Evolutionary conservation across 2,113 vertebrate genomes (phyloP).

Genomic region (Cynocephalus volans): DNA sequence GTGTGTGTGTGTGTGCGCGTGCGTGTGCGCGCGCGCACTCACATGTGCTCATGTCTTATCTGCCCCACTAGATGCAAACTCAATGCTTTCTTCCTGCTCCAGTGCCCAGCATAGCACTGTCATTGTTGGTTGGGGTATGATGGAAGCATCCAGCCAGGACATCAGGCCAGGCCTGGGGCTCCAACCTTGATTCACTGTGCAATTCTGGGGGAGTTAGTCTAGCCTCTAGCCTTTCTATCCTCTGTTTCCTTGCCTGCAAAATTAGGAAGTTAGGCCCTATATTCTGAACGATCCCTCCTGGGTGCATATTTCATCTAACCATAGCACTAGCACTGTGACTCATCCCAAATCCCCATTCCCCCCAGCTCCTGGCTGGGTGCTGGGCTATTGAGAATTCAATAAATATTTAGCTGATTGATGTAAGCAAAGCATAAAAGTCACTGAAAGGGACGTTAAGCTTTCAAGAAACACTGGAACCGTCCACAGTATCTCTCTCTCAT

Average conservation of each 20-base stretch:
- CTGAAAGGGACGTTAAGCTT: conserved; percentile 70
- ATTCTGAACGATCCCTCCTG: not conserved
- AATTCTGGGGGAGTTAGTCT: not conserved
- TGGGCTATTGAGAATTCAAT: conserved; percentile 67
- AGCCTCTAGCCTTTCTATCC: not conserved
- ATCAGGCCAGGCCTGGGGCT: not conserved
- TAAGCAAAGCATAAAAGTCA: conserved; percentile 83
- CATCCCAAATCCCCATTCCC: not conserved
- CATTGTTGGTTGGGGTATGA: not conserved
- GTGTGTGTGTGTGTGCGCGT: fast-evolving
- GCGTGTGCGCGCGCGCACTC: fast-evolving
- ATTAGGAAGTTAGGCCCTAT: not conserved
- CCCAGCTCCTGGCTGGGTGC: not conserved
- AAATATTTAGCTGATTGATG: conserved; percentile 76
- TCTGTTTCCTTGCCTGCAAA: not conserved
- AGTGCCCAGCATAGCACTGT: not conserved
- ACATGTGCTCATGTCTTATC: fast-evolving
- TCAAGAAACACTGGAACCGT: conserved; percentile 76
- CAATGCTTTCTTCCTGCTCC: not conserved
- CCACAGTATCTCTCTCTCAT: conserved; percentile 88
- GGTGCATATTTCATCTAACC: not conserved
- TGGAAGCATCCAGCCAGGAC: not conserved
- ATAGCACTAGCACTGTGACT: not conserved
- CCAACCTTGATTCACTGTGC: not conserved
- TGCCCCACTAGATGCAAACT: too few species aligned